A percentile compares a stretch with the other conserved stretches of the same genome.
phyloP scores from a whole-genome alignment of 2,888 invertebrate species.

The Hydraecia micacea region DNA sequence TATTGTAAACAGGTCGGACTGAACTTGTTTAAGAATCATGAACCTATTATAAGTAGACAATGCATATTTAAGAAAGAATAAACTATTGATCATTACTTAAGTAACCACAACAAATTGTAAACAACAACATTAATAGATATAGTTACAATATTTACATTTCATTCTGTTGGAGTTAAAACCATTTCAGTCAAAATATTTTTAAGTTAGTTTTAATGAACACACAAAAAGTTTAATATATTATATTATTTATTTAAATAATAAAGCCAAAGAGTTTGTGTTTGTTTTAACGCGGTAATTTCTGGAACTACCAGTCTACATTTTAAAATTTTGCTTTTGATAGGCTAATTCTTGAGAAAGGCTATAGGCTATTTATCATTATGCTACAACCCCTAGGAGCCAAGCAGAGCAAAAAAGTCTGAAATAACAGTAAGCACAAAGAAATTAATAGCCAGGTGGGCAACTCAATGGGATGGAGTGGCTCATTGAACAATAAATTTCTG shows the following conservation, averaged over 20 bases:
- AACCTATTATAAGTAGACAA: not conserved
- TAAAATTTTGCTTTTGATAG: not conserved
- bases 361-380: not conserved
- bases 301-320: not conserved
- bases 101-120: not conserved
- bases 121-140: not conserved
- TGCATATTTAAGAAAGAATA: not conserved
- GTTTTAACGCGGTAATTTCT: not conserved
- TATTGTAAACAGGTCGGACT: not conserved
- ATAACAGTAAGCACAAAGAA: not conserved
- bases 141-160: not conserved
- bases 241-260: not conserved
- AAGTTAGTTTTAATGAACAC: not conserved
- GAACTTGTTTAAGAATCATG: too few species aligned
- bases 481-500: not conserved
- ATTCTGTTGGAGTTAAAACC: not conserved
- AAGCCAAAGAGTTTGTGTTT: not conserved
- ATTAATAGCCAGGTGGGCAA: too few species aligned
- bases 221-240: not conserved
- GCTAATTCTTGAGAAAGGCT: not conserved
- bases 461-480: not conserved
- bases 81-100: not conserved
- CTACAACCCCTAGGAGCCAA: not conserved
- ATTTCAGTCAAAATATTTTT: not conserved
- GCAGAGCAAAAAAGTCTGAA: not conserved